These are phyloP conservation scores for Argynnis bischoffii DNA, from an alignment of 2,888 invertebrate genomes.

Conservation along the genomic window DNA sequence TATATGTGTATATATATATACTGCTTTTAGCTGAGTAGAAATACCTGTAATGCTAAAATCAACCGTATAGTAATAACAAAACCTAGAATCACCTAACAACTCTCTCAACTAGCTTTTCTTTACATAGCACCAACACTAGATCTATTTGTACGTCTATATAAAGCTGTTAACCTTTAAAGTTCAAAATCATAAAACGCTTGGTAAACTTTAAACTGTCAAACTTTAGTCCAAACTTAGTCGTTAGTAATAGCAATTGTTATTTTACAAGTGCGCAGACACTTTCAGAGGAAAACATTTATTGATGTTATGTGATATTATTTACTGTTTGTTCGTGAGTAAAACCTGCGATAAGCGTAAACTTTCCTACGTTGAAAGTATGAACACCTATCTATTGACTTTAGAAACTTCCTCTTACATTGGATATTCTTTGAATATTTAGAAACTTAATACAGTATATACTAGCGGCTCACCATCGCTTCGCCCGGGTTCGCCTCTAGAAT, in stretches of 20 bases:
- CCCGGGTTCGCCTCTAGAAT: not conserved
- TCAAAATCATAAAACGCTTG: constrained; percentile 15
- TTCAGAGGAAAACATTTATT: not conserved
- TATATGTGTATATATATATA: too few relatives aligned
- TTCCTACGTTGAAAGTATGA: not conserved
- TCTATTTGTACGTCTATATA: constrained; percentile 4
- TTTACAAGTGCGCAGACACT: not conserved
- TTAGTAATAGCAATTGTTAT: not conserved
- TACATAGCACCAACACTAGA: not conserved
- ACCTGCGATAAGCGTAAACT: not conserved
- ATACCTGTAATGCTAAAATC: too few relatives aligned
- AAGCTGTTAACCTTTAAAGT: constrained; percentile 21
- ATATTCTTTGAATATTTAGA: not conserved
- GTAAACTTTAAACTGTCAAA: constrained; percentile 11
- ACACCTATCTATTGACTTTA: not conserved
- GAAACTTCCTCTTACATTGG: not conserved
- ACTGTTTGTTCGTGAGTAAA: not conserved
- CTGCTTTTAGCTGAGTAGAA: too few relatives aligned
- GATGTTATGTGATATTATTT: not conserved
- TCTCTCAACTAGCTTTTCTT: not conserved
- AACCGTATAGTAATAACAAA: too few relatives aligned
- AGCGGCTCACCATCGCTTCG: not conserved
- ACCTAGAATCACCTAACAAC: too few relatives aligned
- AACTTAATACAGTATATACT: not conserved
- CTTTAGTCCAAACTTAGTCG: not conserved